Evolutionary conservation across 2,797 vertebrate genomes (phyloP).

Genomic region (Pterois miles): DNA sequence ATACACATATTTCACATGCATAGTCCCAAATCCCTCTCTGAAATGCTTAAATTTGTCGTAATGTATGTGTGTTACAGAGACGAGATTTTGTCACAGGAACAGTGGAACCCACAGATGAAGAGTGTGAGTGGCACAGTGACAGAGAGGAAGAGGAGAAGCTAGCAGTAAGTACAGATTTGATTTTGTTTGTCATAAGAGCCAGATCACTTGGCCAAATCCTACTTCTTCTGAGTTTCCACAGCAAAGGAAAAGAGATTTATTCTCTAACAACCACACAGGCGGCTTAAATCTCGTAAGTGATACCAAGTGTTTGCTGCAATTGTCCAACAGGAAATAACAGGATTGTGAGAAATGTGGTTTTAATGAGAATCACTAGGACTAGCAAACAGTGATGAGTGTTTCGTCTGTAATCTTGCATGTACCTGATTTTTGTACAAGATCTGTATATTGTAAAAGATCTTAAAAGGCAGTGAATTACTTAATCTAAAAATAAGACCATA

Average conservation of each 20-base stretch:
- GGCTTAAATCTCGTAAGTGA: background rate
- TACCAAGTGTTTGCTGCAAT: background rate
- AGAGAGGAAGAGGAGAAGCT: conserved; percentile 93
- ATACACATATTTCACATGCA: background rate
- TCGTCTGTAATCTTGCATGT: background rate
- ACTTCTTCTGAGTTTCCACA: background rate
- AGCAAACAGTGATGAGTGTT: background rate
- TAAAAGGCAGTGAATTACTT: background rate
- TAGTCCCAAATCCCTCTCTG: background rate
- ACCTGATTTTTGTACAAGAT: background rate
- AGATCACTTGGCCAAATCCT: background rate
- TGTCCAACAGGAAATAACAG: background rate
- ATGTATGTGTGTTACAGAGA: conserved; percentile 81
- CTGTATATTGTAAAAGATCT: background rate
- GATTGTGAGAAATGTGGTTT: background rate
- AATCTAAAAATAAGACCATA: background rate
- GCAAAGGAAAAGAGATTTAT: background rate
- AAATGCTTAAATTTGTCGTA: background rate
- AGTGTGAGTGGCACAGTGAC: conserved; percentile 96
- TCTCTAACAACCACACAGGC: background rate
- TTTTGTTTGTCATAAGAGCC: background rate
- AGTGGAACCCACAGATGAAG: conserved; percentile 94
- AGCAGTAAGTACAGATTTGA: conserved; percentile 85
- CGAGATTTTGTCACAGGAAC: conserved; percentile 90
- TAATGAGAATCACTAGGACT: background rate